phyloP scores from a whole-genome alignment of 2,113 vertebrate genomes.

The Piprites chloris region DNA sequence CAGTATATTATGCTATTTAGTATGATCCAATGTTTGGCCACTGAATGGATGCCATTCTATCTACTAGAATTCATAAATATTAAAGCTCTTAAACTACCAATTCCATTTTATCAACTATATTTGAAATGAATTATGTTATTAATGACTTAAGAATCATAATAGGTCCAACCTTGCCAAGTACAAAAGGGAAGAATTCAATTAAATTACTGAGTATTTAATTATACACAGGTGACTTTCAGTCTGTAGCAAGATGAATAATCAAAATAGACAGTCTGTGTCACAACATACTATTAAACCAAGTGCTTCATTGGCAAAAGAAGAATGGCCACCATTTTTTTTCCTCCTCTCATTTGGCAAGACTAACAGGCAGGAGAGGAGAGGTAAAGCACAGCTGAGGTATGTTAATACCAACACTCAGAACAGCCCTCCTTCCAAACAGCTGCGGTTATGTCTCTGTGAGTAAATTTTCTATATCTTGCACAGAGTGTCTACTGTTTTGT shows the following conservation, averaged over 20 bases:
- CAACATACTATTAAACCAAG: neutral
- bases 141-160: neutral
- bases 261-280: neutral
- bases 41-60: neutral
- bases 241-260: neutral
- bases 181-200: neutral
- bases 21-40: neutral
- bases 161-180: neutral
- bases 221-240: neutral
- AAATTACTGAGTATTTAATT: neutral
- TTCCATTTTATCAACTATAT: neutral
- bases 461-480: neutral
- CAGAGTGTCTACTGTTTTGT: neutral
- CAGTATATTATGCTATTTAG: neutral
- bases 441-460: neutral
- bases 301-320: neutral
- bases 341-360: neutral
- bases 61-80: neutral
- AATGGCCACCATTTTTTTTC: neutral
- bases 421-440: neutral
- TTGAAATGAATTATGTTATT: neutral
- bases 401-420: neutral
- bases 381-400: neutral
- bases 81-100: neutral
- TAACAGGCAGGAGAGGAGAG: neutral